Percentiles rank a stretch among this genome's conserved stretches.
Conservation (phyloP, 2,888 invertebrate genomes). For the Tenthredo amoena region DNA sequence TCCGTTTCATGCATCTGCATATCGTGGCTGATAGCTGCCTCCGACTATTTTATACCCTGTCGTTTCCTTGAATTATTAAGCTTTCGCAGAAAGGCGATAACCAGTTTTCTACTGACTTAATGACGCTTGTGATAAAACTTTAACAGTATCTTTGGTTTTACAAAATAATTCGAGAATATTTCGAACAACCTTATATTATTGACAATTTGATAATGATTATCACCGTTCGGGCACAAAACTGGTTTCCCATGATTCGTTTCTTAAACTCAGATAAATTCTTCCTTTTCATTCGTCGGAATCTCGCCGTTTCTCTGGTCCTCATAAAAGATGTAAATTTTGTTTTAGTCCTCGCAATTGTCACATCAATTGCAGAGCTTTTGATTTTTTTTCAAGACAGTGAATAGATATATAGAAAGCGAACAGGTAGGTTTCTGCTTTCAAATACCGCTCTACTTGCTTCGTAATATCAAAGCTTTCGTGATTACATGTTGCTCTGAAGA, state of each 20-base stretch:
- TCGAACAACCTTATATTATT: neutral
- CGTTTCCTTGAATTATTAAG: slow-evolving; percentile 22
- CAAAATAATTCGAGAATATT: neutral
- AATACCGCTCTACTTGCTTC: neutral
- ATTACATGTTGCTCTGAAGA: neutral
- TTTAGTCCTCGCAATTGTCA: neutral
- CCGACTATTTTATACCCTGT: slow-evolving; percentile 16
- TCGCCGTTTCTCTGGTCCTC: neutral
- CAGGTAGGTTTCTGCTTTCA: neutral
- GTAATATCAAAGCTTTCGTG: neutral
- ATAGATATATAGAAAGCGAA: neutral
- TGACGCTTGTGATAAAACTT: neutral
- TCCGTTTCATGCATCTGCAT: slow-evolving; percentile 27
- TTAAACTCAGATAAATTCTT: neutral
- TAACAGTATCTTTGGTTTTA: neutral
- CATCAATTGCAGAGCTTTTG: neutral
- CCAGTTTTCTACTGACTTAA: slow-evolving; percentile 23
- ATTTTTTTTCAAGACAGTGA: neutral
- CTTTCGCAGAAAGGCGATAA: slow-evolving; percentile 6
- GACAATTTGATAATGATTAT: slow-evolving; percentile 8
- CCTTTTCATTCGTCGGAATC: neutral
- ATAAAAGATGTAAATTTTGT: neutral
- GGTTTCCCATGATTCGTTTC: neutral
- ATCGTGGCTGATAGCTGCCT: slow-evolving; percentile 43
- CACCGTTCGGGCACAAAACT: neutral